Evolutionary conservation across 2,888 invertebrate genomes (phyloP).

Genomic region (Eutolmus rufibarbis): DNA sequence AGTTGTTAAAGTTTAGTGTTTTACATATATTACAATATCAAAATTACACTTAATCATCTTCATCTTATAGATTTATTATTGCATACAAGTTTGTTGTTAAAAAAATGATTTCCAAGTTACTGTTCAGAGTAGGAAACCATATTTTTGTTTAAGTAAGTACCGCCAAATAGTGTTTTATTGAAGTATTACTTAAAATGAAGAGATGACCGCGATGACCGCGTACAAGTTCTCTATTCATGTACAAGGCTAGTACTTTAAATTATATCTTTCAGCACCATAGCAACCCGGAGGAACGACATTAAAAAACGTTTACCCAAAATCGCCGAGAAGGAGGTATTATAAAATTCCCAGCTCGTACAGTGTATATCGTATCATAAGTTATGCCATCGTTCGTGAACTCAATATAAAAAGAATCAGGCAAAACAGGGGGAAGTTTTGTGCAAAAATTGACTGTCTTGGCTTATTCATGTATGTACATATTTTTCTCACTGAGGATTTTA

Average conservation of each 20-base stretch:
- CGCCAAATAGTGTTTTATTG: neutral
- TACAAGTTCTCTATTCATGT: neutral
- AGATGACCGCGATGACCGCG: neutral
- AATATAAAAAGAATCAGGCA: neutral
- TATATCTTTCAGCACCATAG: neutral
- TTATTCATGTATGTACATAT: neutral
- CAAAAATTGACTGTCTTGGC: neutral
- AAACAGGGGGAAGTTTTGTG: neutral
- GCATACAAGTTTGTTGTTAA: neutral
- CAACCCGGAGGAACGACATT: neutral
- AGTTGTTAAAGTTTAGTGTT: neutral
- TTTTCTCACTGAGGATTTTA: neutral
- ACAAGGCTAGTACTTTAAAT: neutral
- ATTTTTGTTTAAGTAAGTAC: neutral
- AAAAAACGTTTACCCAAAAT: neutral
- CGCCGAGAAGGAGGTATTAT: neutral
- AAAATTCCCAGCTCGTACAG: neutral
- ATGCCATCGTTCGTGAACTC: neutral
- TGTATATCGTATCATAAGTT: neutral
- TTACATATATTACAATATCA: conserved; percentile 4
- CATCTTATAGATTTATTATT: neutral
- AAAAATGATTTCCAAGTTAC: neutral
- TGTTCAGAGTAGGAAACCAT: neutral
- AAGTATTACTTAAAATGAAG: neutral
- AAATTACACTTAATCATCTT: neutral